phyloP scores from a whole-genome alignment of 2,797 vertebrate genomes.

The Falco concolor region DNA sequence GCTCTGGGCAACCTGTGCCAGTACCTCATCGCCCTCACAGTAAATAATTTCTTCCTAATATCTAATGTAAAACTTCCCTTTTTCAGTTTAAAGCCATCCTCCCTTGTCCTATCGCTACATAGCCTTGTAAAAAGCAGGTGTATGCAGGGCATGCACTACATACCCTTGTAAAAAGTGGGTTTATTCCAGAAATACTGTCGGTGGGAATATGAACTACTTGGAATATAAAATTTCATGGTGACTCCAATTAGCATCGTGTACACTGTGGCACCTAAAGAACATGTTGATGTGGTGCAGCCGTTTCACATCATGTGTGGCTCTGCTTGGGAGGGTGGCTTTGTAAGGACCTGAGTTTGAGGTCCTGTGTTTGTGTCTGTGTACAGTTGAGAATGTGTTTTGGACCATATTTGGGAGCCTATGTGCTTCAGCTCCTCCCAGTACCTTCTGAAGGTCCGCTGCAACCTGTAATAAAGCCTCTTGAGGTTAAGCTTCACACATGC shows the following conservation, averaged over 20 bases:
- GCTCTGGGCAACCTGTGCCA: too few species aligned
- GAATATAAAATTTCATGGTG: fast-evolving
- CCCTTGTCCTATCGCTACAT: too few species aligned
- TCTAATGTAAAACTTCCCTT: too few species aligned
- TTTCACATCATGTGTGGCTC: background rate
- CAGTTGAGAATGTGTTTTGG: background rate
- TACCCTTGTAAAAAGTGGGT: too few species aligned
- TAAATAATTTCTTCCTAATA: too few species aligned
- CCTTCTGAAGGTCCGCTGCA: background rate
- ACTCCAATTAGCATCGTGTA: fast-evolving
- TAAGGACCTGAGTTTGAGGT: background rate
- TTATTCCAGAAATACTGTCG: background rate
- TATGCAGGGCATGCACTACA: too few species aligned
- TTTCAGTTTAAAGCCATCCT: too few species aligned
- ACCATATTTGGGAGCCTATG: background rate
- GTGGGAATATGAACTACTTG: background rate
- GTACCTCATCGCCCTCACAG: too few species aligned
- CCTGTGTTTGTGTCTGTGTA: background rate
- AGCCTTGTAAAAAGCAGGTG: too few species aligned
- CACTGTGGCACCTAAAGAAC: background rate
- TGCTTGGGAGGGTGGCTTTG: background rate
- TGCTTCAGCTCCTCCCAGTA: background rate
- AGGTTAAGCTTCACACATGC: background rate
- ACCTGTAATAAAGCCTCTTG: background rate
- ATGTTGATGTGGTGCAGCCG: background rate